These are phyloP conservation scores for Dolichopus griseipennis DNA, from an alignment of 2,888 invertebrate species.

Conservation along the genomic window DNA sequence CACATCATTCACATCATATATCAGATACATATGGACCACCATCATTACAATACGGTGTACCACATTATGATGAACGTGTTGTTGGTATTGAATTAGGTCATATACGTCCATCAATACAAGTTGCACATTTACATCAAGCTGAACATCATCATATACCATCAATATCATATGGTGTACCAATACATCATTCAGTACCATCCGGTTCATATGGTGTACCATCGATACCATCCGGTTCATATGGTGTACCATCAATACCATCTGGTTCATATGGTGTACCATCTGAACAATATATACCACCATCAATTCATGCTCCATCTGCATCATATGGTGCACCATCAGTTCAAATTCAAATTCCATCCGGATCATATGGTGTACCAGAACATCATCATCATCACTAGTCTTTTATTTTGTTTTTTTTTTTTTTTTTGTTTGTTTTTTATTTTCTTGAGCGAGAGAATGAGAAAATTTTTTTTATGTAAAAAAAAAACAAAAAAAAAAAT, in stretches of 20 bases:
- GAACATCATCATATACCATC: slow-evolving; percentile 43
- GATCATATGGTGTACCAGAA: slow-evolving; percentile 49
- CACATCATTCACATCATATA: slow-evolving; percentile 23
- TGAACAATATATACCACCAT: slow-evolving; percentile 20
- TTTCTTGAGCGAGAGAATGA: neutral
- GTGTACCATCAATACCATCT: slow-evolving; percentile 41
- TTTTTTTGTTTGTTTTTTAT: neutral
- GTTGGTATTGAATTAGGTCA: slow-evolving; percentile 71
- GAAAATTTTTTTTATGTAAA: neutral
- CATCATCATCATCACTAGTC: slow-evolving; percentile 11
- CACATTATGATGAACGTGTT: slow-evolving; percentile 59
- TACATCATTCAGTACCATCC: slow-evolving; percentile 14
- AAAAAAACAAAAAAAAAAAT: neutral
- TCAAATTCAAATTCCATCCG: slow-evolving; percentile 31
- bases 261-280: slow-evolving; percentile 56
- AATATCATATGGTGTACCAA: slow-evolving; percentile 56
- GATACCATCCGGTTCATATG: slow-evolving; percentile 50
- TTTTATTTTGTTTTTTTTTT: neutral
- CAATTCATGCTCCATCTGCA: slow-evolving; percentile 19
- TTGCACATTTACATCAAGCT: slow-evolving; percentile 66
- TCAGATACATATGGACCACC: slow-evolving; percentile 36
- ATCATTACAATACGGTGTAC: slow-evolving; percentile 53
- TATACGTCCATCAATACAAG: slow-evolving; percentile 70
- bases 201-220: slow-evolving; percentile 25
- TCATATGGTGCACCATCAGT: slow-evolving; percentile 19